Base-by-base conservation (phyloP, 2,113 vertebrate species). In the Xiphophorus hellerii region DNA sequence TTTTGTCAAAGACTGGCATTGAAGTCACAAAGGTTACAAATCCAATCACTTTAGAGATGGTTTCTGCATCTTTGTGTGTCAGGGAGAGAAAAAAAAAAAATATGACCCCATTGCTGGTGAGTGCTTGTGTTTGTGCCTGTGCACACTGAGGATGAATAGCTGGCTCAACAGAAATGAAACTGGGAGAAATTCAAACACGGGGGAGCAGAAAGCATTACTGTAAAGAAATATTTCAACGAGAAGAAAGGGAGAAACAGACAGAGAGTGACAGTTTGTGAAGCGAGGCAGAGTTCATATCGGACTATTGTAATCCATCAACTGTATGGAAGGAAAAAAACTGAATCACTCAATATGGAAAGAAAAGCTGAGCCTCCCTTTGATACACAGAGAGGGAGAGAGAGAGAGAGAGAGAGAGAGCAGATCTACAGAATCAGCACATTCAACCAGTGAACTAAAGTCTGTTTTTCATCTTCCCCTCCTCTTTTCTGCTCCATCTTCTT, bases 1-100 rank as follows among this genome's bases (percentile, higher is more conserved):
- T 69, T 90, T 82, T 86, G 84, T 88, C 84, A 88, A 86, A 91
- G 87, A 90, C 77, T 62, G 87, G 92, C 90, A 87, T 60, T 44
- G 60, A 1, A 42, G 71, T 81, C 77, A 72, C 84, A 88, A 84
- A 89, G 91, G 92, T 93, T 90, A 84, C 77, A 85, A 81, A 92
- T 89, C 85, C 91, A 93, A 89, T 93, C 90, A 90, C 84, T 84
- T 77, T 68, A 78, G 74, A 74, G 83, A 84, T 64, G 77, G 85
- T 76, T 62, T 69, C 69, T 51, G 78, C 48, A 63, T 82, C 76
- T 74, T 68, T 13, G 62, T 80, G 79, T 73, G 72, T 64, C 66
- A 78, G 31, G 71, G 51, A 10, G 10, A 37, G 35, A 12, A 11
- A 37, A 2, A 37, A 37, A 37, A 11, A 82, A 76, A 76, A 88